phyloP scores from a whole-genome alignment of 1,140 invertebrate genomes.

The Berghia stephanieae region DNA sequence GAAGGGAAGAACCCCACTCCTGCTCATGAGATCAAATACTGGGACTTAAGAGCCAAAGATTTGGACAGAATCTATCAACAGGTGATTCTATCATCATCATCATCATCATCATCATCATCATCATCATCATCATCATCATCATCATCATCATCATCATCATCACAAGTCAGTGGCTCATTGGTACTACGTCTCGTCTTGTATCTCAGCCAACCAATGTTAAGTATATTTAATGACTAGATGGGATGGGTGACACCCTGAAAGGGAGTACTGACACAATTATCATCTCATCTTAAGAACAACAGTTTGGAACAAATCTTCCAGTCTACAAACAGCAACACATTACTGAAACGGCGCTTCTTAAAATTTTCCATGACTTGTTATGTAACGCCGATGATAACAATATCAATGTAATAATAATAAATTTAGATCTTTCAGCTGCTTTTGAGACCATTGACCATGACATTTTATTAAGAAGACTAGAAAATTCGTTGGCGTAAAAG shows the following conservation, averaged over 20 bases:
- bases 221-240: not conserved
- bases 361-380: no score
- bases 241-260: not conserved
- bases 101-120: conserved; percentile 2
- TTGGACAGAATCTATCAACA: conserved; percentile 91
- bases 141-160: not conserved
- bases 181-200: not conserved
- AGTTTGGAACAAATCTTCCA: no score
- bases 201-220: not conserved
- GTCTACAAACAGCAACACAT: no score
- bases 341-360: no score
- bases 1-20: conserved; percentile 85
- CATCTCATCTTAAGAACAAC: no score
- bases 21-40: conserved; percentile 81
- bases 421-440: no score
- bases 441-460: no score
- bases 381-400: no score
- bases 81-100: conserved; percentile 18
- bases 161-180: not conserved
- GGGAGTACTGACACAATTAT: no score
- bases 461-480: no score
- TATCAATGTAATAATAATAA: no score
- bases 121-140: conserved; percentile 1
- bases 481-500: no score
- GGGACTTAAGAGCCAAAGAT: conserved; percentile 80